These are phyloP conservation scores for Stramonita haemastoma DNA, from an alignment of 2,888 invertebrate species.

Conservation along the genomic window DNA sequence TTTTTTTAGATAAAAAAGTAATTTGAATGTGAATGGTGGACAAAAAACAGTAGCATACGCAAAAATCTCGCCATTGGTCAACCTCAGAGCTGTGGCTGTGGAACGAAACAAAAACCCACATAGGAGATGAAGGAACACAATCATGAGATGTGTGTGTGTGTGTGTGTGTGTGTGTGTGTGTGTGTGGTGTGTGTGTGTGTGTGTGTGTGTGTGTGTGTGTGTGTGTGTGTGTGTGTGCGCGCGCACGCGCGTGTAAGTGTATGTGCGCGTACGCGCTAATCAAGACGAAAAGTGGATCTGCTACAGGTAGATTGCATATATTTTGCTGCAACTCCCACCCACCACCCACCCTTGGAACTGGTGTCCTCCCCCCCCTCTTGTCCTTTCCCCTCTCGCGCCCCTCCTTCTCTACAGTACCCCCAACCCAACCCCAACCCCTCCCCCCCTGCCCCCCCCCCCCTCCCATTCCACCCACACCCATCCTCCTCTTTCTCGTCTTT, in stretches of 20 bases:
- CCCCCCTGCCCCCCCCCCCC: neutral
- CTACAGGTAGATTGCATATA: too few species aligned
- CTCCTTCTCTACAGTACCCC: neutral
- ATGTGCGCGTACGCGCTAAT: neutral
- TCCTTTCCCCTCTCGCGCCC: neutral
- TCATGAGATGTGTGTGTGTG: too few species aligned
- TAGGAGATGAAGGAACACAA: too few species aligned
- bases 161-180: neutral
- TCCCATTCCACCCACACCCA: neutral
- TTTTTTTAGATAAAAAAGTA: too few species aligned
- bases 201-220: slow-evolving; percentile 1
- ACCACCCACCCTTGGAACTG: too few species aligned
- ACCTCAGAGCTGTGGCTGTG: too few species aligned
- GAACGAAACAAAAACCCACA: too few species aligned
- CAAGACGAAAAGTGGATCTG: too few species aligned
- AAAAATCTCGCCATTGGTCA: too few species aligned
- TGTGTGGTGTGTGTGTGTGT: neutral
- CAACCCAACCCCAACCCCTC: neutral
- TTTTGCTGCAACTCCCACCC: too few species aligned
- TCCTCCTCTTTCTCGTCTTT: neutral
- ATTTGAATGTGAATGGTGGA: too few species aligned
- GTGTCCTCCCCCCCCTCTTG: neutral
- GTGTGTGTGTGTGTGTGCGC: neutral
- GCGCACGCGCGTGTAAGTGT: neutral
- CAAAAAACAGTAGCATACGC: too few species aligned